Evolutionary conservation across 1,140 invertebrate genomes (phyloP), one percentile per base, ranked within the genome.

Genomic region (Drosophila orosa): DNA sequence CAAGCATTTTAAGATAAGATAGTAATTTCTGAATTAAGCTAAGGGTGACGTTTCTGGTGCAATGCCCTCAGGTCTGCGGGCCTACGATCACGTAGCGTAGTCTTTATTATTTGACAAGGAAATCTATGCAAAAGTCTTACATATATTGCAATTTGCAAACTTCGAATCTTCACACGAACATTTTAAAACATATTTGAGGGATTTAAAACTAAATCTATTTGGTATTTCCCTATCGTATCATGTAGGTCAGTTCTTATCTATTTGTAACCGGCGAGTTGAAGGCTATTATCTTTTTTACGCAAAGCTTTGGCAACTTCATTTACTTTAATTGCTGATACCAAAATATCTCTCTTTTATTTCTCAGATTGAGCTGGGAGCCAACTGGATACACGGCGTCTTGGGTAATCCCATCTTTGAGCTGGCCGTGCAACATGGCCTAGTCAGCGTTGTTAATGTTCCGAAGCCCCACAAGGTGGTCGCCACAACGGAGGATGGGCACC

Each of bases 321-420:
- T 5, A 17, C 27, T 55, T 19, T 15, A 44, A 15, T 19, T 19
- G 9, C 22, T 3, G 13, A 25, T 12, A 22, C 1, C n/a, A 47
- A 37, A 47, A 37, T 31, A 1, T 12, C n/a, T 31, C 58, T 93
- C 10, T 50, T 55, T 61, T 37, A 40, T 40, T 47, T 27, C 48
- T 5, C 35, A 92, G 90, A 93, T 98, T 31, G 97, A 98, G 93
- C 92, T 98, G 40, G 97, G 97, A 59, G 97, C 97, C 37, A 98
- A 98, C 91, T 98, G 97, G 96, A 98, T 98, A 74, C 97, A 98
- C 92, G 97, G 98, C 22, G 96, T 98, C n/a, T 93, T 96, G 19
- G 95, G 95, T 24, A 96, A 96, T 92, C 95, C 95, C n/a, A 95
- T 96, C 90, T 98, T 97, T 91, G 96, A 98, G 92, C 93, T 98